Base-by-base conservation (phyloP, 1,140 invertebrate species). In the Carposina sasakii region DNA sequence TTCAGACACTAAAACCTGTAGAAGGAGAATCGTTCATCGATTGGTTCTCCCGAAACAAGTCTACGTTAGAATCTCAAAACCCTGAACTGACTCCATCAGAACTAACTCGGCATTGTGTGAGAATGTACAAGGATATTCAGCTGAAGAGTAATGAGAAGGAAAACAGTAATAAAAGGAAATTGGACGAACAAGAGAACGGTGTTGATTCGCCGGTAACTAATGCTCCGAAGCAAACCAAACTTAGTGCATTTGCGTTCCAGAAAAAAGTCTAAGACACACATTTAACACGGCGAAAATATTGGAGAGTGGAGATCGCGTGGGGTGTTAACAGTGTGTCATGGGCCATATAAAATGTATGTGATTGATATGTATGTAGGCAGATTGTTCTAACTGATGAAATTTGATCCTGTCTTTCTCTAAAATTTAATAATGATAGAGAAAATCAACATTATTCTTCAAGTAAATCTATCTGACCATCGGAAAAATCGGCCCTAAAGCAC, bases 31-130 rank as follows among this genome's bases (percentile, higher is more conserved):
- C 82, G 5, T 91, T 91, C 51, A 66, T 88, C 1, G 74, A 77
- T 20, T 91, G 89, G 89, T 89, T 85, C 41, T 67, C 73, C 2
- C 81, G 85, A 48, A 88, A 89, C 53, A 89, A 88, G 54, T 44
- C 76, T 4, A 57, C 63, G 4, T 63, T 91, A 5, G 81, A 88
- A 63, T 64, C 81, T 42, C 81, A 91, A 60, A 78, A 88, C 67
- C 86, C 89, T 0, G 85, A 88, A 6, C 46, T 88, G 2, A 84
- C 73, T n/a, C 62, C 81, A 0, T 63, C 71, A 0, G 87, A 90
- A 43, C 61, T 91, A 26, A 86, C 86, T 0, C 87, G 88, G 52
- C 66, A 79, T 10, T 87, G 83, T 17, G 81, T 89, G 16, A 71
- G 78, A 26, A 81, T 76, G 26, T 91, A 85, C 51, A 89, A 89